A percentile compares a stretch with the other conserved stretches of the same genome.
These are phyloP conservation scores for Nicator chloris DNA, from an alignment of 2,113 vertebrate genomes.

Conservation along the genomic window DNA sequence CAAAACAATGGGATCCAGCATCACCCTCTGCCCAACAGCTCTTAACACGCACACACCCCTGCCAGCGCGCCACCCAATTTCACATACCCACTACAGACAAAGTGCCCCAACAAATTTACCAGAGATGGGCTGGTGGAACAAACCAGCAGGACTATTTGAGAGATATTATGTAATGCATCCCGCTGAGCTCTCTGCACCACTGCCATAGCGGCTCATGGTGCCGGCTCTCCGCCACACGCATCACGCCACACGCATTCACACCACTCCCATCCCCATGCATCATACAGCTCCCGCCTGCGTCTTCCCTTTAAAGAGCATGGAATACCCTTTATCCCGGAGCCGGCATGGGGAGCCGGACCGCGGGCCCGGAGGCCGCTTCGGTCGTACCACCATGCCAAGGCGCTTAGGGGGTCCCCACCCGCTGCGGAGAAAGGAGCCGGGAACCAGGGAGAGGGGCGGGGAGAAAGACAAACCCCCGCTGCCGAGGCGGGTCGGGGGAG, in stretches of 20 bases:
- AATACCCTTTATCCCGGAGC: not conserved
- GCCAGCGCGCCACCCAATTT: not conserved
- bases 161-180: not conserved
- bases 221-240: not conserved
- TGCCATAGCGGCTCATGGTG: not conserved
- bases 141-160: not conserved
- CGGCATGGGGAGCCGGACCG: not conserved
- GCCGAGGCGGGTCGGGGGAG: too few species aligned
- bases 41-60: not conserved
- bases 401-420: not conserved
- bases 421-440: not conserved
- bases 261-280: not conserved
- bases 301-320: not conserved
- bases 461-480: not conserved
- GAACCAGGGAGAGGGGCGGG: not conserved
- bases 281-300: not conserved
- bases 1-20: not conserved
- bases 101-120: not conserved
- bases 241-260: too few species aligned
- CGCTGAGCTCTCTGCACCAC: not conserved
- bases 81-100: rapidly evolving
- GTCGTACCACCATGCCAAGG: not conserved
- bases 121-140: rapidly evolving
- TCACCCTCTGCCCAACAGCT: not conserved
- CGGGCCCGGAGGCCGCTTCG: not conserved